Percentiles rank a stretch among this genome's conserved stretches.
Conservation (phyloP, 2,888 invertebrate species). For the Spilarctia lutea region DNA sequence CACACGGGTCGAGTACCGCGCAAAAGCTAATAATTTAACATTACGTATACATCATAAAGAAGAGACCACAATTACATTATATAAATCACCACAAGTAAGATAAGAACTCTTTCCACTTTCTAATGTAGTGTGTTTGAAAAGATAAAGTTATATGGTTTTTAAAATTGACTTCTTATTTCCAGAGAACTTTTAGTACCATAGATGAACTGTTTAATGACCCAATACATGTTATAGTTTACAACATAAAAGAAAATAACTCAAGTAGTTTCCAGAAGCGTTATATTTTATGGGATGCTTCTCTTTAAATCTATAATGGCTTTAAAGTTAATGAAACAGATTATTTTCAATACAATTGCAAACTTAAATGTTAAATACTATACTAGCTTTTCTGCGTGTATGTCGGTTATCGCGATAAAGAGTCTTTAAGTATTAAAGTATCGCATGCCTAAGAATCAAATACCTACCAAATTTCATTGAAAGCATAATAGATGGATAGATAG, state of each 20-base stretch:
- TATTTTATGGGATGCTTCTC: conserved; percentile 9
- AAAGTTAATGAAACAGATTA: neutral
- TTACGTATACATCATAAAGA: no score
- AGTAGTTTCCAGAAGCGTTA: conserved; percentile 36
- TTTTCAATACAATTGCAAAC: neutral
- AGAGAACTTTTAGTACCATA: conserved; percentile 18
- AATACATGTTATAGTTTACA: conserved; percentile 43
- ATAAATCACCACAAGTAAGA: neutral
- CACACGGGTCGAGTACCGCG: no score
- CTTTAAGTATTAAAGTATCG: no score
- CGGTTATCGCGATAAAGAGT: no score
- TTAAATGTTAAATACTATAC: no score
- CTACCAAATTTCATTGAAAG: no score
- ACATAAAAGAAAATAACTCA: conserved; percentile 32
- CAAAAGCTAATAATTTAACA: no score
- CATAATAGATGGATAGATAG: no score
- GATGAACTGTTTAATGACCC: conserved; percentile 34
- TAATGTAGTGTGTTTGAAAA: neutral
- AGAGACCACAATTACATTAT: no score
- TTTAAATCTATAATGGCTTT: conserved; percentile 13
- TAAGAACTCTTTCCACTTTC: neutral
- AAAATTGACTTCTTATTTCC: conserved; percentile 18
- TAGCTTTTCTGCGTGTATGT: no score
- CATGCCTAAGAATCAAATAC: no score
- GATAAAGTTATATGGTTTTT: no score